These are phyloP conservation scores for Parnassius orleans DNA, from an alignment of 2,888 invertebrate species.

Conservation along the genomic window DNA sequence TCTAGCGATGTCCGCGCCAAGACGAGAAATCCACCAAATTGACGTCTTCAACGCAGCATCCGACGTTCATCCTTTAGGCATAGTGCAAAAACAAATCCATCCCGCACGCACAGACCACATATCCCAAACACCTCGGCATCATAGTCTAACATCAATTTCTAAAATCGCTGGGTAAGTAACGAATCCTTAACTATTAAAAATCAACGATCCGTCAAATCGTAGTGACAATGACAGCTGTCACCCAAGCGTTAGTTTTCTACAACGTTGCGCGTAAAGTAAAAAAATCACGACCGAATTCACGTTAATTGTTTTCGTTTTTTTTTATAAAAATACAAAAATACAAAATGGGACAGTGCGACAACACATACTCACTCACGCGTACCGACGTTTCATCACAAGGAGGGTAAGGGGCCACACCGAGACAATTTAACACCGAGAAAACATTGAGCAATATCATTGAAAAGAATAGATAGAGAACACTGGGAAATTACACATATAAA, in stretches of 20 bases:
- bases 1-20: conserved; percentile 17
- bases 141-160: conserved; percentile 65
- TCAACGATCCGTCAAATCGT: conserved; percentile 10
- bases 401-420: conserved; percentile 64
- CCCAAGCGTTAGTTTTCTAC: conserved; percentile 33
- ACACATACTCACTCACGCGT: conserved; percentile 59
- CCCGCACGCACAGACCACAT: conserved; percentile 68
- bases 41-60: conserved; percentile 22
- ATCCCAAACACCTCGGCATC: conserved; percentile 72
- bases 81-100: conserved; percentile 45
- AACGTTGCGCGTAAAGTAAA: conserved; percentile 73
- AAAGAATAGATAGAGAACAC: conserved; percentile 54
- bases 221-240: conserved; percentile 17
- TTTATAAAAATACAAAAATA: conserved; percentile 80
- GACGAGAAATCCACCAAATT: conserved; percentile 29
- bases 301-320: conserved; percentile 71
- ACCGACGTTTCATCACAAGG: conserved; percentile 58
- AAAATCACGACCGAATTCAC: conserved; percentile 75
- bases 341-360: conserved; percentile 80
- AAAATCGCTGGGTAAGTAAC: conserved; percentile 44
- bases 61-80: conserved; percentile 34
- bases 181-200: conserved; percentile 45
- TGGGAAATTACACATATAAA: conserved; percentile 34
- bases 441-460: conserved; percentile 73
- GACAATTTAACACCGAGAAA: conserved; percentile 60